Evolutionary conservation across 2,113 vertebrate species (phyloP), one percentile per base, ranked within the genome.

Genomic region (Tringa solitaria): DNA sequence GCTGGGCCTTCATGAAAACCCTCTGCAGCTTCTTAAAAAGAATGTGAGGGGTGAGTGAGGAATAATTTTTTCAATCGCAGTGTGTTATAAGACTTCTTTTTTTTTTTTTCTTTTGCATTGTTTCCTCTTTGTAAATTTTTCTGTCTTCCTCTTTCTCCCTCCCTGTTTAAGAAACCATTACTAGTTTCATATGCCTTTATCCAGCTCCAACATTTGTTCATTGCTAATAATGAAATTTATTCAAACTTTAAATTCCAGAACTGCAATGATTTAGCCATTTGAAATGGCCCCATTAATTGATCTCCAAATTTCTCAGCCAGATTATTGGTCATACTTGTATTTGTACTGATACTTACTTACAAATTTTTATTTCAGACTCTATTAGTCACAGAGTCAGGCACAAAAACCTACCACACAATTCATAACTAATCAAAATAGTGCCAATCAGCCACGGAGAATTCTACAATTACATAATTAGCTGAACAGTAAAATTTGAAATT

Each of bases 1-100:
- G 95, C 95, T 94, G 94, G 48, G 96, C 87, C 81, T 91, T 95
- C 94, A 93, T 95, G 89, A 95, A 95, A 97, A 96, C 95, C 87
- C 93, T 95, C 93, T 89, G 77, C 89, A 95, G 70, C 77, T 96
- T 92, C 89, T 94, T 89, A 51, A 94, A 91, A 96, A 94, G 93
- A 96, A 95, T 89, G 94, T 87, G 91, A 96, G 74, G 94, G 24
- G 60, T 81, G 56, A 95, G 69, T 87, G 89, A 87, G 61, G 94
- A 92, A 91, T 91, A 81, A 68, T 96, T 94, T 96, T 89, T 97
- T 89, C 87, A 87, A 35, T 89, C 61, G 5, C 94, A 93, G 63
- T 96, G 46, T 95, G 88, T 88, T 95, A 83, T 4, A 92, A 95
- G 84, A 68, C 46, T 81, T 88, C 45, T 88, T 92, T 39, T 9